Evolutionary conservation across 1,140 invertebrate genomes (phyloP).

Genomic region (Cheumatopsyche charites): DNA sequence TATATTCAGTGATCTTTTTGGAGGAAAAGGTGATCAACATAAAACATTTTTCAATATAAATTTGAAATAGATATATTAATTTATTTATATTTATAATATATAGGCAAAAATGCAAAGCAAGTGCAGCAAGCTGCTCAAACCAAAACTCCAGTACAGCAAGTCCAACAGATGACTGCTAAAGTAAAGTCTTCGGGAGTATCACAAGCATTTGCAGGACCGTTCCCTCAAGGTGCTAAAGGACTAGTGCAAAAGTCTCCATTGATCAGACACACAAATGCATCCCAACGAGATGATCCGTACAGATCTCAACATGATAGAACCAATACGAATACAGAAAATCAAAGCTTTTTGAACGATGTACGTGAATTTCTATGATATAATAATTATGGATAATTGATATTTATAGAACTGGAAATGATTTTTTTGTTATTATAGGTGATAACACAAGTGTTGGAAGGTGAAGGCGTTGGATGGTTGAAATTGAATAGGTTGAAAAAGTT

Average conservation of each 20-base stretch:
- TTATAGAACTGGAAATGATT: neutral
- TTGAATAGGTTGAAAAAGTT: conserved; percentile 92
- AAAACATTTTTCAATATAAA: conserved; percentile 15
- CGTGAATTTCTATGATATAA: conserved; percentile 49
- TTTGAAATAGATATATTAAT: conserved; percentile 6
- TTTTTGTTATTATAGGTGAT: conserved; percentile 70
- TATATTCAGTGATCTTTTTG: conserved; percentile 91
- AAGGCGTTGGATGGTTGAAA: conserved; percentile 97
- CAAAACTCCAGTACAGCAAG: conserved; percentile 50
- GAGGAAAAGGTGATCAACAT: conserved; percentile 63
- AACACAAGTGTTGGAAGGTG: conserved; percentile 89
- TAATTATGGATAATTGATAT: conserved; percentile 27
- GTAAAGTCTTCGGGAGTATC: conserved; percentile 61
- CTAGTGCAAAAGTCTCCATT: conserved; percentile 88
- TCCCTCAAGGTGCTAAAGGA: conserved; percentile 79
- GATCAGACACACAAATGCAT: conserved; percentile 80
- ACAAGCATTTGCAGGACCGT: conserved; percentile 75
- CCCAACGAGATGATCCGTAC: conserved; percentile 69
- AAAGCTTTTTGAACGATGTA: conserved; percentile 85
- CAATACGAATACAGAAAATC: conserved; percentile 83
- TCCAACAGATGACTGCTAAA: conserved; percentile 56
- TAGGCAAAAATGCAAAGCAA: conserved; percentile 47
- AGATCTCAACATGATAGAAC: conserved; percentile 71
- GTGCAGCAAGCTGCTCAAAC: conserved; percentile 47
- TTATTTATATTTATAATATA: conserved; percentile 14